These are phyloP conservation scores for Artibeus lituratus DNA, from an alignment of 2,797 vertebrate species.

Conservation along the genomic window DNA sequence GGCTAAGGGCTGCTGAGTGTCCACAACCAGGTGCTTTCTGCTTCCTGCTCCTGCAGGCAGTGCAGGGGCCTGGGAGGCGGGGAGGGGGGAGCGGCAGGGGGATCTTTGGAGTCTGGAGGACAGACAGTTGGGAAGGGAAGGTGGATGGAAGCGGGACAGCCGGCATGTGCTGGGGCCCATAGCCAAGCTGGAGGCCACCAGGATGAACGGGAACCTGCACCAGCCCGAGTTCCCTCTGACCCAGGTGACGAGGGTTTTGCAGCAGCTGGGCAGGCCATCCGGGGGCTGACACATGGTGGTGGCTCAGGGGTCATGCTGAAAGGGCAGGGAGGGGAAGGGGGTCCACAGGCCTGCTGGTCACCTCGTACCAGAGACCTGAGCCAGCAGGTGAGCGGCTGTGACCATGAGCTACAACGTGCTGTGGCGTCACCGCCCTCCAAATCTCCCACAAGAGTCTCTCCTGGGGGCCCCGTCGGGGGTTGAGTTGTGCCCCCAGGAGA, in stretches of 20 bases:
- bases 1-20: fast-evolving
- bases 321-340: background rate
- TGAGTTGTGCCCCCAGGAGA: background rate
- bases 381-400: fast-evolving
- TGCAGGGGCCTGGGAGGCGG: background rate
- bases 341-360: background rate
- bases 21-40: background rate
- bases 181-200: fast-evolving
- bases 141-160: background rate
- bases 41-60: background rate
- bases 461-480: too few relatives aligned
- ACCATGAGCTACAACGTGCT: background rate
- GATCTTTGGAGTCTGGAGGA: background rate
- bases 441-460: background rate
- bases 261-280: fast-evolving
- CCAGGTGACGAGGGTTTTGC: fast-evolving
- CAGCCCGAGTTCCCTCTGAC: background rate
- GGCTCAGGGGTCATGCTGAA: fast-evolving
- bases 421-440: fast-evolving
- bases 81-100: background rate
- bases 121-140: background rate
- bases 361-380: fast-evolving
- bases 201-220: fast-evolving
- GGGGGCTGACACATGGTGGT: fast-evolving
- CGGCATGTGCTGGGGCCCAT: background rate